phyloP scores from a whole-genome alignment of 2,888 invertebrate genomes.

The Seladonia tumulorum region DNA sequence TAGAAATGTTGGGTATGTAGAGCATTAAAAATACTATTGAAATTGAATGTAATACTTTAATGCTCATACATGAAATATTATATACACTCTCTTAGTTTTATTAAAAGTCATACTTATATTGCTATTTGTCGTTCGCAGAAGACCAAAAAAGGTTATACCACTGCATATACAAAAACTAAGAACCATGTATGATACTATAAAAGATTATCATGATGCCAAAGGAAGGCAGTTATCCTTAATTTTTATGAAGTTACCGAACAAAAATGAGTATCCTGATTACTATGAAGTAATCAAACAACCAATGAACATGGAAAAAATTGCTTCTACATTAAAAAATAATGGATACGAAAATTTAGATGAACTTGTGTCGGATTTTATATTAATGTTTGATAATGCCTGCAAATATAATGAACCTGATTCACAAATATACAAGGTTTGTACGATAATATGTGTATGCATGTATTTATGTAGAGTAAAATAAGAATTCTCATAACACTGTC shows the following conservation, averaged over 20 bases:
- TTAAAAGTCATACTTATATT: background rate
- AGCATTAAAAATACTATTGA: background rate
- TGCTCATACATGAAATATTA: slow-evolving; percentile 19
- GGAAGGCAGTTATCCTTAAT: slow-evolving; percentile 96
- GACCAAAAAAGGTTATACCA: slow-evolving; percentile 82
- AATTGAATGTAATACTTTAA: background rate
- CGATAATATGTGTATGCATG: slow-evolving; percentile 9
- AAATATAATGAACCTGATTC: slow-evolving; percentile 99
- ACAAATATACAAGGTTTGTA: slow-evolving; percentile 93
- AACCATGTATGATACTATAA: slow-evolving; percentile 94
- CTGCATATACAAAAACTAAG: slow-evolving; percentile 90
- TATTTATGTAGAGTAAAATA: background rate
- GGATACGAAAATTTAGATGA: slow-evolving; percentile 94
- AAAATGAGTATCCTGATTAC: slow-evolving; percentile 97
- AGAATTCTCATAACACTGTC: background rate
- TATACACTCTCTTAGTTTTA: background rate
- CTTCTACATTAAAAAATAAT: slow-evolving; percentile 92
- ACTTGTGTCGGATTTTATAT: slow-evolving; percentile 93
- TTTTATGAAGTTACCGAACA: slow-evolving; percentile 97
- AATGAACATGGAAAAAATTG: slow-evolving; percentile 97
- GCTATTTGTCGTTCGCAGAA: slow-evolving; percentile 68
- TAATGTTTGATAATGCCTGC: slow-evolving; percentile 98
- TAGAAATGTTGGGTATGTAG: slow-evolving; percentile 84
- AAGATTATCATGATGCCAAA: slow-evolving; percentile 94
- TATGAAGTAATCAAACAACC: slow-evolving; percentile 98